phyloP scores from a whole-genome alignment of 2,797 vertebrate genomes.

The Tenualosa thibaudeaui region DNA sequence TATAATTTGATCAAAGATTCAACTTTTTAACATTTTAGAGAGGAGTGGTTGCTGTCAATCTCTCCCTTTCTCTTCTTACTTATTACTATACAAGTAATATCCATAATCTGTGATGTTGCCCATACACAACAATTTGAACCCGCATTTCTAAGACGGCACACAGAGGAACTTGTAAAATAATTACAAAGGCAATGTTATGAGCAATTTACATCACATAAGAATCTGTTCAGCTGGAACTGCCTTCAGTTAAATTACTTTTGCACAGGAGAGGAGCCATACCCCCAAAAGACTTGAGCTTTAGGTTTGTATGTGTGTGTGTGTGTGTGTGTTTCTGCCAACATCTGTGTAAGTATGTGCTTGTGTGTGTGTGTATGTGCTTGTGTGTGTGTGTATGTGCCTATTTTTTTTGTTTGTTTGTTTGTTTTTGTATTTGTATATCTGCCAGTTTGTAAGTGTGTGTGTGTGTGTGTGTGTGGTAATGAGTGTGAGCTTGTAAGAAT shows the following conservation, averaged over 20 bases:
- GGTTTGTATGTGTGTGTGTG: constrained; percentile 6
- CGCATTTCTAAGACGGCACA: not conserved
- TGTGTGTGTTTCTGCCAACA: constrained; percentile 10
- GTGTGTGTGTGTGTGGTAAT: constrained; percentile 29
- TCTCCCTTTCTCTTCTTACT: not conserved
- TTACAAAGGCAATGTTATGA: constrained; percentile 8
- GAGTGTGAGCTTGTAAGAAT: constrained; percentile 24
- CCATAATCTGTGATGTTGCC: not conserved
- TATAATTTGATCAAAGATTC: not conserved
- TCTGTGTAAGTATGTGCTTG: not conserved
- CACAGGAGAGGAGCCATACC: constrained; percentile 53
- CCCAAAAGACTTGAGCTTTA: constrained; percentile 31
- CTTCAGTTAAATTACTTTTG: constrained; percentile 43
- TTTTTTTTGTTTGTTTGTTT: constrained; percentile 3
- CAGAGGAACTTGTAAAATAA: constrained; percentile 20
- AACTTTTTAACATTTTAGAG: not conserved
- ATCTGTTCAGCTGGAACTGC: constrained; percentile 33
- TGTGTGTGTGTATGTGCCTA: not conserved
- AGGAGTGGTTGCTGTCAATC: not conserved
- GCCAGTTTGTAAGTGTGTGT: not conserved
- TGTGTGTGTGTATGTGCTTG: not conserved
- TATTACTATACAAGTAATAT: not conserved
- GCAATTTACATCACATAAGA: constrained; percentile 6
- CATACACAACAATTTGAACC: not conserved
- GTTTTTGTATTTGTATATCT: not conserved